Conservation (phyloP, 2,797 vertebrate species). For the Petrocephalus schoutedeni region DNA sequence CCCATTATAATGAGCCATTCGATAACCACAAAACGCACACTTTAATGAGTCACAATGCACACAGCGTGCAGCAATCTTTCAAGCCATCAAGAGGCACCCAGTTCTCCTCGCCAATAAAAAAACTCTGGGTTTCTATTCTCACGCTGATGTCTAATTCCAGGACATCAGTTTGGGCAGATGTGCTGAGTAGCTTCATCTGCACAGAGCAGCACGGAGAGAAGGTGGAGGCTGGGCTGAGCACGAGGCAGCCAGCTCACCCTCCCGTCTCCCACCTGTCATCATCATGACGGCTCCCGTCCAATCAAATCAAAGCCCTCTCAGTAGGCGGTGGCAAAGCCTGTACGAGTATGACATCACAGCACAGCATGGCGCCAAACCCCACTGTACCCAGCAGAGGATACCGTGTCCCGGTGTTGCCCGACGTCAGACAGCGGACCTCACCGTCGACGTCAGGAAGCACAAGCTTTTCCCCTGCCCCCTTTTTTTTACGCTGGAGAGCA, state of each 20-base stretch:
- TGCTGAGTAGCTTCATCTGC: background rate
- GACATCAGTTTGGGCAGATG: background rate
- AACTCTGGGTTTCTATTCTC: background rate
- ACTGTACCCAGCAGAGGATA: background rate
- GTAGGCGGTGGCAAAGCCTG: background rate
- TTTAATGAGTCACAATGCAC: background rate
- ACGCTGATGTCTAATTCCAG: background rate
- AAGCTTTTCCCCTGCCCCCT: background rate
- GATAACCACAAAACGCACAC: background rate
- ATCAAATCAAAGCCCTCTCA: background rate
- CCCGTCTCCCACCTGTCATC: background rate
- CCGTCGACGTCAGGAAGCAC: background rate
- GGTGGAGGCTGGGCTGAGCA: background rate
- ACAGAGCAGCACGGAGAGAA: background rate
- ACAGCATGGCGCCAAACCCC: background rate
- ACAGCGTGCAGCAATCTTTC: background rate
- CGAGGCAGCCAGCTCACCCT: background rate
- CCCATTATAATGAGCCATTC: background rate
- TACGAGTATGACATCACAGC: background rate
- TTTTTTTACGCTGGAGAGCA: conserved; percentile 20
- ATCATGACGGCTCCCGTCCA: background rate
- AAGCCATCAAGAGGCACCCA: background rate
- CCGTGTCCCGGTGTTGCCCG: background rate
- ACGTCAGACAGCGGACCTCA: background rate
- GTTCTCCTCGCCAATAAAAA: background rate